These are phyloP conservation scores for Cyaniris semiargus DNA, from an alignment of 2,888 invertebrate species.

Conservation along the genomic window DNA sequence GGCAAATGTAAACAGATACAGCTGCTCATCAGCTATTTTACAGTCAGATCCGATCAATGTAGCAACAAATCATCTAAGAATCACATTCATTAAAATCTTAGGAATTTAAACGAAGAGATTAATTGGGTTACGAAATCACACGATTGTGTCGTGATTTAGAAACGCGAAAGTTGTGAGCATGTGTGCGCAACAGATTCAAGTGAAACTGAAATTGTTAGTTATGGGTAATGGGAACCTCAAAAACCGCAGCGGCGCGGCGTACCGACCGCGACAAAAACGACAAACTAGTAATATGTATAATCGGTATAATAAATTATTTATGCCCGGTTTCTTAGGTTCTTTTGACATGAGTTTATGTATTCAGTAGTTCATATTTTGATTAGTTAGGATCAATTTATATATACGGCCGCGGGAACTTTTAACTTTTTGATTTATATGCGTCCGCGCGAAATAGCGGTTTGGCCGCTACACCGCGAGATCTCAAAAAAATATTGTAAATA, in stretches of 20 bases:
- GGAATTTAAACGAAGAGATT: neutral
- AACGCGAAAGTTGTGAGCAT: constrained; percentile 5
- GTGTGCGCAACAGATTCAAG: neutral
- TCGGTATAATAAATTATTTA: no score
- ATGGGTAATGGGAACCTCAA: neutral
- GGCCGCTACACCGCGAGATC: no score
- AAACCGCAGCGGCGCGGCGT: neutral
- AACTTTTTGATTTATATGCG: no score
- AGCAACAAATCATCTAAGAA: neutral
- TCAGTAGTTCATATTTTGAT: no score
- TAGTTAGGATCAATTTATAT: no score
- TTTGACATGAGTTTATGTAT: no score
- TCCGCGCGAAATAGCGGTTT: no score
- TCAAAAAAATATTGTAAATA: no score
- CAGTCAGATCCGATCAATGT: neutral
- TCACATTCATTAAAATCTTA: neutral
- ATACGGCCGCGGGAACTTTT: no score
- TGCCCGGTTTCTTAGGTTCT: no score
- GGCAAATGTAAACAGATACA: no score
- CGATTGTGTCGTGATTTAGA: neutral
- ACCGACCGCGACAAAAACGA: neutral
- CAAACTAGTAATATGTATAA: neutral
- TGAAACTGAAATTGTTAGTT: constrained; percentile 15
- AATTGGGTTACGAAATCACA: neutral
- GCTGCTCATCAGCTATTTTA: no score